Evolutionary conservation across 2,113 vertebrate genomes (phyloP), one percentile per base, ranked within the genome.

Genomic region (Ochotona princeps): DNA sequence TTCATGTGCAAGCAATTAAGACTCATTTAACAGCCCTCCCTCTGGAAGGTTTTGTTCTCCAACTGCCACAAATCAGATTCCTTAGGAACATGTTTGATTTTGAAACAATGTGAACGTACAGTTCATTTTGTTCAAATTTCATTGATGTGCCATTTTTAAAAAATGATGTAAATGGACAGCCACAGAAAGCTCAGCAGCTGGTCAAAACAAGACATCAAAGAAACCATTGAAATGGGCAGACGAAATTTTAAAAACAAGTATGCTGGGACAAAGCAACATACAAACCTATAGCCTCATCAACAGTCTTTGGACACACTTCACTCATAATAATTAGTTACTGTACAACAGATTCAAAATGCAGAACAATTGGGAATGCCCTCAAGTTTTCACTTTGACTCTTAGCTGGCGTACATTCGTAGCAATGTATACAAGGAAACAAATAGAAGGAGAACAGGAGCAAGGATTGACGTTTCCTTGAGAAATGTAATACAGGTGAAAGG

Each of bases 1-100:
- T 96, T 96, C 96, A 97, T 95, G 89, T 97, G 97, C 92, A 96
- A 96, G 84, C 91, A 96, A 96, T 97, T 97, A 97, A 96, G 95
- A 91, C 94, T 96, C 80, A 85, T 94, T 95, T 95, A 92, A 87
- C 89, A 89, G 87, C 89, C 89, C 82, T 96, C 89, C 83, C 94
- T 92, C 92, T 93, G 84, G 94, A 96, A 97, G 89, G 87, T 84
- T 95, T 96, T 94, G 72, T 95, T 97, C 94, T 94, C 95, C 97
- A 96, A 95, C 95, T 97, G 96, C 95, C 95, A 92, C 78, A 90
- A 96, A 95, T 96, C 95, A 96, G 89, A 96, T 95, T 94, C 89
- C 92, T 94, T 94, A 91, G 78, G 87, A 97, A 94, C 89, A 63
- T 85, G 87, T 83, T 95, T 97, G 97, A 97, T 96, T 97, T 93